A percentile compares a stretch with the other conserved stretches of the same genome.
These are phyloP conservation scores for Chaetogeoica ovagalla DNA, from an alignment of 2,888 invertebrate genomes.

Conservation along the genomic window DNA sequence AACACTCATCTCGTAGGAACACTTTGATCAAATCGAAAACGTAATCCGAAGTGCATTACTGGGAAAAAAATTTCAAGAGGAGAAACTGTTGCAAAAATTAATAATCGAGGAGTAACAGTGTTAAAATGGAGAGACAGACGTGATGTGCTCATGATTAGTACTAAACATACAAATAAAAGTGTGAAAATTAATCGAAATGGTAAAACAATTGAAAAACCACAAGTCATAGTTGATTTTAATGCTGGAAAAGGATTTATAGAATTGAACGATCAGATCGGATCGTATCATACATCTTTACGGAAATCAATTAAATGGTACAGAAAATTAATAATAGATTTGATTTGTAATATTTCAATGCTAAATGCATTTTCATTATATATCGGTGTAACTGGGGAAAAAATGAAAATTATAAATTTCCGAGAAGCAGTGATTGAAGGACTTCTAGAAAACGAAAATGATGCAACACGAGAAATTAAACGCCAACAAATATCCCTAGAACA, in stretches of 20 bases:
- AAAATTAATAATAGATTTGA: no score
- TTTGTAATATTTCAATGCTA: no score
- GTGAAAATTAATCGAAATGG: neutral
- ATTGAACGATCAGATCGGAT: neutral
- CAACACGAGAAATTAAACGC: neutral
- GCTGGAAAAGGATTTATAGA: constrained; percentile 28
- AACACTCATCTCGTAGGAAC: constrained; percentile 17
- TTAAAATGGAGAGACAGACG: constrained; percentile 22
- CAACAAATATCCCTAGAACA: neutral
- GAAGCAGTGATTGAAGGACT: neutral
- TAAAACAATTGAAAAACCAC: neutral
- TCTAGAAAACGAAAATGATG: neutral
- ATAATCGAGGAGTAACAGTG: no score
- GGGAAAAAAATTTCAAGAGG: neutral
- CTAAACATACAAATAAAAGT: constrained; percentile 19
- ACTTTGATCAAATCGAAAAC: constrained; percentile 25
- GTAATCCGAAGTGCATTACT: constrained; percentile 5
- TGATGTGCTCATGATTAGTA: constrained; percentile 4
- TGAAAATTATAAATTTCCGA: neutral
- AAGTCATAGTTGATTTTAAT: constrained; percentile 17
- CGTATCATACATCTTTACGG: neutral
- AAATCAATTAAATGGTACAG: no score
- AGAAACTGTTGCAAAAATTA: no score
- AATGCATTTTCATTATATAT: no score
- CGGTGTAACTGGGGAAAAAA: no score